Evolutionary conservation across 2,888 invertebrate genomes (phyloP), one percentile per base, ranked within the genome.

Genomic region (Protophormia terraenovae): DNA sequence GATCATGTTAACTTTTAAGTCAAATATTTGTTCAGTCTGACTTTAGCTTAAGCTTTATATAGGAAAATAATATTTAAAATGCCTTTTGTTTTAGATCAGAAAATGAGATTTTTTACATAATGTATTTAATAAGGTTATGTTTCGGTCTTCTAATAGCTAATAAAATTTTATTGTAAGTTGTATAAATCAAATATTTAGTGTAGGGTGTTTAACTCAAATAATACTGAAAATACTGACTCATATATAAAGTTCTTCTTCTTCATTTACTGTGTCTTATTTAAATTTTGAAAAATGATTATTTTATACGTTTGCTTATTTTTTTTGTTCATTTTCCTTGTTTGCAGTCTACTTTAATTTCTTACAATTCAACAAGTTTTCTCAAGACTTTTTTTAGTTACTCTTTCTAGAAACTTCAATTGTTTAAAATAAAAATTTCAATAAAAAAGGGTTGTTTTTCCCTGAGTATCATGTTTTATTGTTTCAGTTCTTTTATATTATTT

Each of bases 141-240:
- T n/a, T n/a, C n/a, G n/a, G n/a, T n/a, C n/a, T n/a, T n/a, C n/a
- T n/a, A n/a, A n/a, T n/a, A n/a, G n/a, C n/a, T n/a, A n/a, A n/a
- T n/a, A n/a, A n/a, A n/a, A n/a, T n/a, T n/a, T n/a, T n/a, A n/a
- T n/a, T n/a, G n/a, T n/a, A n/a, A n/a, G n/a, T n/a, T n/a, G n/a
- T n/a, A n/a, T n/a, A n/a, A n/a, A n/a, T n/a, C n/a, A n/a, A n/a
- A n/a, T n/a, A n/a, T n/a, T n/a, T n/a, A 27, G 3, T 60, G 35
- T 66, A 66, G 53, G 41, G 64, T 5, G 19, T 8, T 1, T 7
- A 41, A 50, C 55, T 27, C 62, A 71, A 71, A 64, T 53, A 27
- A n/a, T n/a, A n/a, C n/a, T n/a, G n/a, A n/a, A 76, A 66, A 27
- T 27, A 53, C 29, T 75, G 66, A 73, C 14, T 76, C 75, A 81